Base-by-base conservation (phyloP, 2,797 vertebrate species). In the Neosalanx taihuensis region DNA sequence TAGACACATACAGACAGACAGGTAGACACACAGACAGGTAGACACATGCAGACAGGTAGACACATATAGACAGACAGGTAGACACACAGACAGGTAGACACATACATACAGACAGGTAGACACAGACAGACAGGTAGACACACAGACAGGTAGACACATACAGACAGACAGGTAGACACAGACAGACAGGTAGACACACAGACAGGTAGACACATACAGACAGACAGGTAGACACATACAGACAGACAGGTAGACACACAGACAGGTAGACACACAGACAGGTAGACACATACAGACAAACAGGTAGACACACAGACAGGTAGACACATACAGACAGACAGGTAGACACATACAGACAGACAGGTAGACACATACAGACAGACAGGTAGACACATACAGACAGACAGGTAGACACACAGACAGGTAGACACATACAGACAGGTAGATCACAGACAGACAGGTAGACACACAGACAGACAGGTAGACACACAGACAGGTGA, bases 71-170 rank as follows among this genome's bases (percentile, higher is more conserved):
- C n/a, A n/a, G n/a, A n/a, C n/a, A n/a, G n/a, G n/a, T n/a, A n/a
- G n/a, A n/a, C n/a, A n/a, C n/a, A n/a, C n/a, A n/a, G n/a, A 9
- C 13, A 15, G 18, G 15, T 1, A 81, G 98, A 99, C 85, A 99
- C 98, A 6, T 99, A n/a, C n/a, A n/a, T n/a, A 99, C 91, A 89
- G 98, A 87, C 98, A 99, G 95, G 98, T 99, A 29, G 6, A 64
- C 26, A 30, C n/a, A n/a, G 15, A 53, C 18, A 53, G 15, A 53
- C 37, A 41, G 37, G 10, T 2, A 41, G 37, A 41, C 37, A 41
- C 37, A 35, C n/a, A n/a, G n/a, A 31, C 20, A 56, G 26, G 15
- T 3, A 37, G 29, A 9, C 15, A 30, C 10, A 7, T 26, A 5
- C 30, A 72, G 35, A n/a, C n/a, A n/a, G n/a, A 53, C 51, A 17